These are phyloP conservation scores for Coenonympha glycerion DNA, from an alignment of 2,888 invertebrate genomes.

Conservation along the genomic window DNA sequence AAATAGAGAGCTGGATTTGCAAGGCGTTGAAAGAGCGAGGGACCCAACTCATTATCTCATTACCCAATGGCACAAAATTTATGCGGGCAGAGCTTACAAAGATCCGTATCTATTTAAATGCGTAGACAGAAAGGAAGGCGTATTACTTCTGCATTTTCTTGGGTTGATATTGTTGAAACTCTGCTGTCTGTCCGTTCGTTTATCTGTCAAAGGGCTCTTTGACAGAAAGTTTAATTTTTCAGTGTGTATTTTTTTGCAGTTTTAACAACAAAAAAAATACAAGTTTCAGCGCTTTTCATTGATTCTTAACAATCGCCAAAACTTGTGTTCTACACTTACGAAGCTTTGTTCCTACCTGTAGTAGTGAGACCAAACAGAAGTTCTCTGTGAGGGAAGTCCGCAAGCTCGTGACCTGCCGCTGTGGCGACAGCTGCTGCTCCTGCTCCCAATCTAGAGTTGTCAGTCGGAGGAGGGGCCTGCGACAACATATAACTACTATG, in stretches of 20 bases:
- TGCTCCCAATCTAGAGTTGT: slow-evolving; percentile 65
- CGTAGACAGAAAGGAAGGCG: neutral
- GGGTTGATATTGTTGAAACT: too few relatives aligned
- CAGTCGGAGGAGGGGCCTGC: slow-evolving; percentile 75
- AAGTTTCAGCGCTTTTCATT: too few relatives aligned
- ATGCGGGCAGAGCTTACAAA: neutral
- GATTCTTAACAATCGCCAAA: too few relatives aligned
- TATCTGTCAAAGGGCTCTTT: too few relatives aligned
- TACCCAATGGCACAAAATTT: neutral
- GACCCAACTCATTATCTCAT: neutral
- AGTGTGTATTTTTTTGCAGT: too few relatives aligned
- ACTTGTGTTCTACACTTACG: too few relatives aligned
- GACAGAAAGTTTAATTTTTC: too few relatives aligned
- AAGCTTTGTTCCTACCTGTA: slow-evolving; percentile 65
- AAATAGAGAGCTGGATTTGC: neutral
- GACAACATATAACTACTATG: too few relatives aligned
- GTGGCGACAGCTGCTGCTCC: slow-evolving; percentile 79
- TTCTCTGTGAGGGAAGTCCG: slow-evolving; percentile 88
- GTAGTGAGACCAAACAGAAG: slow-evolving; percentile 90
- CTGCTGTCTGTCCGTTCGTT: too few relatives aligned
- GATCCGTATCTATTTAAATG: neutral
- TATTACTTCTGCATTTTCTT: too few relatives aligned
- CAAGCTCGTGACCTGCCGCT: slow-evolving; percentile 86
- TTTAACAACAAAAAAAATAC: too few relatives aligned
- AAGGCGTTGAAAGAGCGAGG: neutral